phyloP scores from a whole-genome alignment of 2,113 vertebrate genomes.

The Macquaria ambigua region DNA sequence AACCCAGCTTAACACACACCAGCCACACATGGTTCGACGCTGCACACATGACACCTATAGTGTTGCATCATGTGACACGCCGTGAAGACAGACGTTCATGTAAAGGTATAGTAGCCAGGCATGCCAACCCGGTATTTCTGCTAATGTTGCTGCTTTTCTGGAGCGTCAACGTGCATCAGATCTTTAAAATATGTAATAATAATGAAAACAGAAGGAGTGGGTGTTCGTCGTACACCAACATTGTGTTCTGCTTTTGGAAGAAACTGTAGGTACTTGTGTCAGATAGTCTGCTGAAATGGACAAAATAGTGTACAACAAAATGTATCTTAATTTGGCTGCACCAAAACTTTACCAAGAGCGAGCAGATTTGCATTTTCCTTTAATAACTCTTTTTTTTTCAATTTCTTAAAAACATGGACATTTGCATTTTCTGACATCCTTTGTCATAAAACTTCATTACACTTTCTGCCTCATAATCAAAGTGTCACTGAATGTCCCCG shows the following conservation, averaged over 20 bases:
- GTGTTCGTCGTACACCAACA: background rate
- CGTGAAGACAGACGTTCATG: background rate
- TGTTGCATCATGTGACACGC: background rate
- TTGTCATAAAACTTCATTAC: slow-evolving; percentile 7
- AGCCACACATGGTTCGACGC: background rate
- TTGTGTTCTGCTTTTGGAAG: background rate
- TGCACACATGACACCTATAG: background rate
- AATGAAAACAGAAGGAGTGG: background rate
- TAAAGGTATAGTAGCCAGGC: too few relatives aligned
- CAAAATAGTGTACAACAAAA: background rate
- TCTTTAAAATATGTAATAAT: too few relatives aligned
- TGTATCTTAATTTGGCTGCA: background rate
- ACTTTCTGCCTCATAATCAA: slow-evolving; percentile 8
- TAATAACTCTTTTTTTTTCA: background rate
- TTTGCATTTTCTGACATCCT: slow-evolving; percentile 9
- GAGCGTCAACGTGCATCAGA: background rate
- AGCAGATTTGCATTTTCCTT: background rate
- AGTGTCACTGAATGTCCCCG: slow-evolving; percentile 1
- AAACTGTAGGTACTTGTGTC: background rate
- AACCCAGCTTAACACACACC: background rate
- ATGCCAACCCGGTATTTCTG: background rate
- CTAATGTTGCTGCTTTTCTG: background rate
- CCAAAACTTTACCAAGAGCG: background rate
- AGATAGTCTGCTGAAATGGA: background rate
- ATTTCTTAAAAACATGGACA: background rate